Conservation (phyloP, 2,797 vertebrate genomes). For the Oophaga sylvatica region DNA sequence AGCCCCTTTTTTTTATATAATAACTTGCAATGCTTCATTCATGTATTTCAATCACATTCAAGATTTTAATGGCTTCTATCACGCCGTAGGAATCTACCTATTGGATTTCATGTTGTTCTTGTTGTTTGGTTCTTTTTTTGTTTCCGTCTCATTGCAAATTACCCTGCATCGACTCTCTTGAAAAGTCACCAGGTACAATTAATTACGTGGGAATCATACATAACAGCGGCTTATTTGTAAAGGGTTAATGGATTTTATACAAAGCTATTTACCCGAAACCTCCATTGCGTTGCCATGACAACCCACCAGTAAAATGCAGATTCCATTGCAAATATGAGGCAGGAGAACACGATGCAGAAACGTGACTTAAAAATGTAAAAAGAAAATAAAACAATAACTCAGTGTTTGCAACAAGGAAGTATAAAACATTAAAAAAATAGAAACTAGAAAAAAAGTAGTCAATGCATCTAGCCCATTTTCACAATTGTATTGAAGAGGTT, state of each 20-base stretch:
- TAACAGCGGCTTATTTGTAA: neutral
- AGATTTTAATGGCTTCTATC: neutral
- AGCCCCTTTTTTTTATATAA: too few relatives aligned
- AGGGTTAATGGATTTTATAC: conserved; percentile 5
- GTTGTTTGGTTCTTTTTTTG: neutral
- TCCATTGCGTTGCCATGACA: conserved; percentile 24
- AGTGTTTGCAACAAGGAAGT: too few relatives aligned
- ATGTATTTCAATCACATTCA: neutral
- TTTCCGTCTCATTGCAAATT: neutral
- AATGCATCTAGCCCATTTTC: too few relatives aligned
- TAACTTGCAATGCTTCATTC: too few relatives aligned
- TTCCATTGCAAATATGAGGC: conserved; percentile 12
- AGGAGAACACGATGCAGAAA: conserved; percentile 2
- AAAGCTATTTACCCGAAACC: conserved; percentile 8
- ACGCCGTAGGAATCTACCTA: neutral
- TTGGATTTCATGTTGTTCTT: neutral
- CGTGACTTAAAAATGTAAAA: neutral
- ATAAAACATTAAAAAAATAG: neutral
- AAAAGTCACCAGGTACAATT: neutral
- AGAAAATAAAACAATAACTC: neutral
- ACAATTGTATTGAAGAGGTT: too few relatives aligned
- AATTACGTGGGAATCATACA: neutral
- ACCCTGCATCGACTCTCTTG: neutral
- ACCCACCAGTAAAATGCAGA: conserved; percentile 14
- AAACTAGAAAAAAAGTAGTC: neutral